These are phyloP conservation scores for Rhyzopertha dominica DNA, from an alignment of 1,140 invertebrate species.

Conservation along the genomic window DNA sequence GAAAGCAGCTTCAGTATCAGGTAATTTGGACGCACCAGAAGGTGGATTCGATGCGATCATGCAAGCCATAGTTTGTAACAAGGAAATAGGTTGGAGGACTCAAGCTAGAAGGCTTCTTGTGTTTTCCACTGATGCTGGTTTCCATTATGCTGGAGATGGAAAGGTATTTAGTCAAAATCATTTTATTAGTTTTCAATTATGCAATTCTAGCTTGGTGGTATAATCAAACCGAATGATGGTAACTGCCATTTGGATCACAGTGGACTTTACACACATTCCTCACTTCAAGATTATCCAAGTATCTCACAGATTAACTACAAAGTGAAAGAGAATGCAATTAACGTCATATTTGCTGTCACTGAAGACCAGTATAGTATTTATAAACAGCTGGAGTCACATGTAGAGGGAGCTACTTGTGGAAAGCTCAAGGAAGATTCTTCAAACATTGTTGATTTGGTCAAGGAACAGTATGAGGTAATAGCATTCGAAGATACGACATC, in stretches of 20 bases:
- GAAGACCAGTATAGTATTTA: constrained; percentile 60
- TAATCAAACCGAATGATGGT: constrained; percentile 81
- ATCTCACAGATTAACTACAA: constrained; percentile 58
- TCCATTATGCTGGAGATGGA: constrained; percentile 63
- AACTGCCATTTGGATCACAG: constrained; percentile 65
- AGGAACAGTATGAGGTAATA: constrained; percentile 64
- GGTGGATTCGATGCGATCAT: constrained; percentile 76
- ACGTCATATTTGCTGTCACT: constrained; percentile 81
- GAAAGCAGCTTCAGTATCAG: constrained; percentile 53
- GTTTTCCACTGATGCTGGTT: constrained; percentile 56
- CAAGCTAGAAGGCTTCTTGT: constrained; percentile 58
- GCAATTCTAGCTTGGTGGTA: constrained; percentile 63
- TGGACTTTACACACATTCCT: constrained; percentile 63
- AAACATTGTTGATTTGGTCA: constrained; percentile 70
- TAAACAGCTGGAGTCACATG: constrained; percentile 54
- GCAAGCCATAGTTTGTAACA: constrained; percentile 62
- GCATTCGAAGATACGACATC: no score
- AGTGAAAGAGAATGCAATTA: constrained; percentile 72
- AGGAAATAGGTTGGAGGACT: constrained; percentile 59
- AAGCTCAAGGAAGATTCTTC: constrained; percentile 63
- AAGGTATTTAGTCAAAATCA: constrained; percentile 43
- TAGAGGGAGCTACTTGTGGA: constrained; percentile 62
- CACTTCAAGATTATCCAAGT: constrained; percentile 62
- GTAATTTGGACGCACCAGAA: constrained; percentile 69
- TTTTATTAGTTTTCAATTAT: constrained; percentile 9